Conservation (phyloP, 2,797 vertebrate genomes). For the Buceros bicornis region DNA sequence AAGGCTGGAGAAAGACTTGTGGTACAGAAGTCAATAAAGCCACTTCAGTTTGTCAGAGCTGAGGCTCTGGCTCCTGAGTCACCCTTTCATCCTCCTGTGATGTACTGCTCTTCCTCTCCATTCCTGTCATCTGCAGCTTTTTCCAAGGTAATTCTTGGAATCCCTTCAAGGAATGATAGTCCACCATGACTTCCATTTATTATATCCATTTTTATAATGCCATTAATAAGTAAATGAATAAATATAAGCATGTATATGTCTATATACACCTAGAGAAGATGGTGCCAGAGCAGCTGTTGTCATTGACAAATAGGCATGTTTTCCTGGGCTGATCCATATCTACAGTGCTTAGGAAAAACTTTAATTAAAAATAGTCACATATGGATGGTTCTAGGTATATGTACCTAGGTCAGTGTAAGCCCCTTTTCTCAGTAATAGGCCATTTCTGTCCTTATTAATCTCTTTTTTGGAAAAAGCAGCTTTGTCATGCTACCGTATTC, state of each 20-base stretch:
- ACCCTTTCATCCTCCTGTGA: background rate
- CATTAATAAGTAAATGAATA: background rate
- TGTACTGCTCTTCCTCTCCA: background rate
- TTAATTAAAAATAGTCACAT: background rate
- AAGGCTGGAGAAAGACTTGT: background rate
- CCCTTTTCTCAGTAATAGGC: background rate
- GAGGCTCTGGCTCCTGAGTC: background rate
- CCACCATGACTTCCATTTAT: background rate
- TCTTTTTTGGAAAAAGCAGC: background rate
- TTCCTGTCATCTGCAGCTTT: background rate
- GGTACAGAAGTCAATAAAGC: background rate
- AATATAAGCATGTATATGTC: background rate
- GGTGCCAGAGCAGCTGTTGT: background rate
- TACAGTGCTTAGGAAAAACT: background rate
- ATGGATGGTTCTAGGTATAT: background rate
- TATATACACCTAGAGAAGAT: background rate
- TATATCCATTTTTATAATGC: background rate
- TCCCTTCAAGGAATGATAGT: background rate
- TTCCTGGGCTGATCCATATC: background rate
- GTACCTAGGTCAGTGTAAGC: background rate
- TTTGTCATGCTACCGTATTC: background rate
- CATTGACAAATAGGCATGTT: background rate
- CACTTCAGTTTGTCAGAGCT: background rate
- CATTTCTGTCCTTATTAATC: background rate
- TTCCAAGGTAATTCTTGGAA: background rate